phyloP scores from a whole-genome alignment of 2,113 vertebrate species.

The Gymnocephalus cernua region DNA sequence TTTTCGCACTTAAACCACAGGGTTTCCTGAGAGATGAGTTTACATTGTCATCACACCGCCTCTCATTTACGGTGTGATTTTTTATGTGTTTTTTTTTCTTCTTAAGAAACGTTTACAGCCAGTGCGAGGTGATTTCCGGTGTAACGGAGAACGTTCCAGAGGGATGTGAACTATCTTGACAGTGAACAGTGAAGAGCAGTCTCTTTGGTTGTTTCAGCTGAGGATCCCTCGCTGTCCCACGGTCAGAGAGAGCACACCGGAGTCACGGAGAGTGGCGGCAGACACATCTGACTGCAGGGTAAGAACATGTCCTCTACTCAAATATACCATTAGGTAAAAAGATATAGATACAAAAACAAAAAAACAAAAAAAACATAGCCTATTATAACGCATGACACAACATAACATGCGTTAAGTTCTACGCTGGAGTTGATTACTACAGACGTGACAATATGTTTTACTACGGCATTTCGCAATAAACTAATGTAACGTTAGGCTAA shows the following conservation, averaged over 20 bases:
- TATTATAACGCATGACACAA: not conserved
- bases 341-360: too few species aligned
- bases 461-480: not conserved
- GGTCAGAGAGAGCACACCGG: constrained; percentile 37
- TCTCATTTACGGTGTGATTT: not conserved
- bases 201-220: constrained; percentile 42
- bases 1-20: not conserved
- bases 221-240: constrained; percentile 24
- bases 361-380: too few species aligned
- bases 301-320: constrained; percentile 25
- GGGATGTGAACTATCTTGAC: constrained; percentile 64
- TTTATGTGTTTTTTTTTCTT: too few species aligned
- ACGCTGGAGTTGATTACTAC: not conserved
- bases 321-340: too few species aligned
- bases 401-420: not conserved
- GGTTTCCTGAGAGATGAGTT: not conserved
- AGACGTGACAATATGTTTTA: not conserved
- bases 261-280: constrained; percentile 28
- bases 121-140: constrained; percentile 42
- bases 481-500: too few species aligned
- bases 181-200: constrained; percentile 11
- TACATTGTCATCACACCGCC: too few species aligned
- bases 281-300: constrained; percentile 54
- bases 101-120: too few species aligned
- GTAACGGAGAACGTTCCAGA: not conserved